phyloP scores from a whole-genome alignment of 1,140 invertebrate genomes.

The Cydia pomonella region DNA sequence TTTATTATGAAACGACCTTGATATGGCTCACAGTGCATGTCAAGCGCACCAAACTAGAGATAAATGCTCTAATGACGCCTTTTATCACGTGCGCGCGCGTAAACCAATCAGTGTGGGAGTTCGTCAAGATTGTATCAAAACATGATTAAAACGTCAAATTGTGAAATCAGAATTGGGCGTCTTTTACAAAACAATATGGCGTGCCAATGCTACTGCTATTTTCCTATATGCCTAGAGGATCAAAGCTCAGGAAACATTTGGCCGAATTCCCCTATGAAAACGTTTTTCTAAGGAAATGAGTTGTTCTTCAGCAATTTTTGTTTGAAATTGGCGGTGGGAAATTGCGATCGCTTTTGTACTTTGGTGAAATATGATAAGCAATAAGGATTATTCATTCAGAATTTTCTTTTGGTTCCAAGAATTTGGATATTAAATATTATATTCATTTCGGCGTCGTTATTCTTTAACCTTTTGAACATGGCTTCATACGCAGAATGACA shows the following conservation, averaged over 20 bases:
- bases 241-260: slow-evolving; percentile 8
- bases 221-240: not conserved
- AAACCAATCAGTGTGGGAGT: no score
- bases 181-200: not conserved
- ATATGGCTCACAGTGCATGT: no score
- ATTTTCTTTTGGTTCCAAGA: not conserved
- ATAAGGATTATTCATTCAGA: not conserved
- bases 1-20: no score
- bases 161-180: no score
- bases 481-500: no score
- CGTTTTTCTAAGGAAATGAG: not conserved
- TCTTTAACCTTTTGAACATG: no score
- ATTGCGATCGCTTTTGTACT: slow-evolving; percentile 7
- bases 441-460: no score
- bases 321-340: not conserved
- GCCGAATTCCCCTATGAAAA: not conserved
- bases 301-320: slow-evolving; percentile 1
- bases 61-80: no score
- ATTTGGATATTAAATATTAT: not conserved
- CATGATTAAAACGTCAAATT: no score
- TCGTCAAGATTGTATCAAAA: no score
- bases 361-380: not conserved
- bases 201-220: not conserved
- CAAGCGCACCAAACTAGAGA: no score
- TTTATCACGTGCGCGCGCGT: no score